phyloP scores from a whole-genome alignment of 1,140 invertebrate genomes.

The Ips typographus region DNA sequence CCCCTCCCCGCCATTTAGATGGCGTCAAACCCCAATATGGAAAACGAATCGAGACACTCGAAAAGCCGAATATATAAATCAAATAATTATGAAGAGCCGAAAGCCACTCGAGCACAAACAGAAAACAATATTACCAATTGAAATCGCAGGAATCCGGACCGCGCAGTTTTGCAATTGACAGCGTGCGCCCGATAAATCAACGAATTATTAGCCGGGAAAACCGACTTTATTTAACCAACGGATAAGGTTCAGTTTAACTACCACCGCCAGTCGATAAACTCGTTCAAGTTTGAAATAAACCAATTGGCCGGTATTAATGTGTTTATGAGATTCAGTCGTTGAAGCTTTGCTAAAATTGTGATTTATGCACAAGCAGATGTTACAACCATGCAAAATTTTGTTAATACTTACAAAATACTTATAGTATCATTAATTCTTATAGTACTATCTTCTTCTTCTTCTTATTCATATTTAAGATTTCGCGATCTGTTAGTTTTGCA shows the following conservation, averaged over 20 bases:
- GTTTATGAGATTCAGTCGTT: slow-evolving; percentile 3
- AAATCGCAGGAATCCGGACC: slow-evolving; percentile 26
- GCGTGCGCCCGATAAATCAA: slow-evolving; percentile 21
- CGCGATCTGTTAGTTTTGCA: too few relatives aligned
- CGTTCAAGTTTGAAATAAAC: slow-evolving; percentile 26
- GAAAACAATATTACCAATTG: slow-evolving; percentile 34
- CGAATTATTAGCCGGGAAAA: slow-evolving; percentile 9
- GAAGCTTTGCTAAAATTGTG: too few relatives aligned
- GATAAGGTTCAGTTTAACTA: slow-evolving; percentile 4
- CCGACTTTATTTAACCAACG: slow-evolving; percentile 2
- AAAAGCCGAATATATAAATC: slow-evolving; percentile 19
- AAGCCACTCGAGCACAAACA: slow-evolving; percentile 22
- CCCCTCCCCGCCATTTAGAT: neutral
- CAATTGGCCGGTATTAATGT: slow-evolving; percentile 14
- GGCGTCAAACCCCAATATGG: neutral
- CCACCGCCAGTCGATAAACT: slow-evolving; percentile 6
- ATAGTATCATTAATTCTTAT: too few relatives aligned
- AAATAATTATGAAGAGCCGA: slow-evolving; percentile 24
- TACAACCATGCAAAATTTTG: too few relatives aligned
- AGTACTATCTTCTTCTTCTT: too few relatives aligned
- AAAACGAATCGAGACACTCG: slow-evolving; percentile 2
- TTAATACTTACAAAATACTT: too few relatives aligned
- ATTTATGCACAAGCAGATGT: too few relatives aligned
- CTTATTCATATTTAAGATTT: too few relatives aligned
- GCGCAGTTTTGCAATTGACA: slow-evolving; percentile 27